A percentile compares a stretch with the other conserved stretches of the same genome.
Evolutionary conservation across 2,113 vertebrate genomes (phyloP).

Genomic region (Lagopus muta): DNA sequence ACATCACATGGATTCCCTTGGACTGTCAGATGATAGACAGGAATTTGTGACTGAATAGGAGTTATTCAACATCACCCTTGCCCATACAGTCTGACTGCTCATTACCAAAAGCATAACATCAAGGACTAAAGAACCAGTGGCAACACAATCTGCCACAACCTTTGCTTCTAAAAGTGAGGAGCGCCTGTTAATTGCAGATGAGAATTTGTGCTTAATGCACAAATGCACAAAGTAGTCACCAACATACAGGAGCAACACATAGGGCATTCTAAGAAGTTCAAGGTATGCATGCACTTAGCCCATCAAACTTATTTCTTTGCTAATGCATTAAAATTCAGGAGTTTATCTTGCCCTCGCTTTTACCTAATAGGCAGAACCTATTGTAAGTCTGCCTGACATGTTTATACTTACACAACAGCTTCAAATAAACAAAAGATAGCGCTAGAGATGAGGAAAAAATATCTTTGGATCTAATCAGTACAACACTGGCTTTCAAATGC

Average conservation of each 20-base stretch:
- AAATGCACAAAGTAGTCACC: not conserved
- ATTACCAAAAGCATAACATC: fast-evolving
- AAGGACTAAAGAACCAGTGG: not conserved
- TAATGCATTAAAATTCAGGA: constrained; percentile 19
- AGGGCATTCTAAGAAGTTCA: not conserved
- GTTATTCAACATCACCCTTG: not conserved
- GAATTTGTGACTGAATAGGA: not conserved
- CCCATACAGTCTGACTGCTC: not conserved
- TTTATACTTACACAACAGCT: not conserved
- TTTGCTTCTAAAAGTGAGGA: not conserved
- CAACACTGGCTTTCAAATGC: constrained; percentile 35
- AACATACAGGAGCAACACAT: fast-evolving
- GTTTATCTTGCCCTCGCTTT: constrained; percentile 16
- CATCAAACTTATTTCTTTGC: not conserved
- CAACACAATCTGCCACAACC: not conserved
- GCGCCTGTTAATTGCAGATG: not conserved
- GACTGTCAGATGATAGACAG: not conserved
- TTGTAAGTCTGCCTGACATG: not conserved
- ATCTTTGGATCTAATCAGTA: constrained; percentile 13
- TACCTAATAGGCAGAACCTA: constrained; percentile 39
- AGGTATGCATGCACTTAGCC: not conserved
- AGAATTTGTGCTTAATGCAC: not conserved
- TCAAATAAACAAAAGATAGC: constrained; percentile 10
- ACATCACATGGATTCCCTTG: not conserved
- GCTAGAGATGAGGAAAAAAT: not conserved